These are phyloP conservation scores for Leptobrachium ailaonicum DNA, from an alignment of 2,113 vertebrate species.

Conservation along the genomic window DNA sequence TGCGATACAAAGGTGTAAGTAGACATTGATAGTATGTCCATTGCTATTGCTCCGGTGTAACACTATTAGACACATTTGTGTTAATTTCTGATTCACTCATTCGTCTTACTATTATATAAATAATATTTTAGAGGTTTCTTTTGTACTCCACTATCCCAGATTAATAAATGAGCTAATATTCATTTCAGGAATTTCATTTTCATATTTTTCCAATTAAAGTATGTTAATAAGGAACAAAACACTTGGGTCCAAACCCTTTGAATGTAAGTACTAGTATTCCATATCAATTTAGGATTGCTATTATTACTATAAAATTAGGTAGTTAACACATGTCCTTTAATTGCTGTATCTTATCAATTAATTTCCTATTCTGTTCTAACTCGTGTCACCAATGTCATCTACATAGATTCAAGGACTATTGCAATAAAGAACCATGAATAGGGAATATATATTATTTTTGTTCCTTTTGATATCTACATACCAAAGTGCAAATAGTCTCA, in stretches of 20 bases:
- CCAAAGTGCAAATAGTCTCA: slow-evolving; percentile 6
- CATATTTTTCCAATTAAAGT: neutral
- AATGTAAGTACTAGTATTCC: neutral
- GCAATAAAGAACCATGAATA: slow-evolving; percentile 8
- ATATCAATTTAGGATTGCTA: neutral
- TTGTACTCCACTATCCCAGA: no score
- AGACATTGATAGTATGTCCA: no score
- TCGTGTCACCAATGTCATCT: slow-evolving; percentile 36
- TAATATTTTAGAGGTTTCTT: no score
- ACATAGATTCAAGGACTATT: slow-evolving; percentile 24
- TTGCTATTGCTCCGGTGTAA: no score
- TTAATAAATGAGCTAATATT: no score
- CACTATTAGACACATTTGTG: no score
- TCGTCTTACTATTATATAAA: no score
- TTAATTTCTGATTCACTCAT: no score
- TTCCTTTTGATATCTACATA: slow-evolving; percentile 19
- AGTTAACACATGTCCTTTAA: slow-evolving; percentile 23
- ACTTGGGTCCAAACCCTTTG: neutral
- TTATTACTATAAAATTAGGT: neutral
- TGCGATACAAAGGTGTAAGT: no score
- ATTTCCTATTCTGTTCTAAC: slow-evolving; percentile 20
- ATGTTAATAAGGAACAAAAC: slow-evolving; percentile 1
- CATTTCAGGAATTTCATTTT: neutral
- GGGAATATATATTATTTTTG: slow-evolving; percentile 1
- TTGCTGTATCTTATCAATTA: slow-evolving; percentile 19